Evolutionary conservation across 2,888 invertebrate species (phyloP).

Genomic region (Dioctria rufipes): DNA sequence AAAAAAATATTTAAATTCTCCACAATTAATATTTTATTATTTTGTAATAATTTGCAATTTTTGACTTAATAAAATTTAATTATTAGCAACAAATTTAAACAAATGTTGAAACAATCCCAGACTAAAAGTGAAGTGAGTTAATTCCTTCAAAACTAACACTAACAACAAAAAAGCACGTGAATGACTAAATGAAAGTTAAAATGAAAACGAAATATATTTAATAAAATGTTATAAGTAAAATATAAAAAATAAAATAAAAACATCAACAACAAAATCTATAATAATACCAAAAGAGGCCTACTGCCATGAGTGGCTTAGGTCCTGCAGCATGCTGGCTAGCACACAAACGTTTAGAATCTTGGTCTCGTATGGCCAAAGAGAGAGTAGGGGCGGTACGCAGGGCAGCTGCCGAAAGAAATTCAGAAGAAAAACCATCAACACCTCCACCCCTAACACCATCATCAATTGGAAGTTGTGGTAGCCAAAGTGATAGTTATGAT

Average conservation of each 20-base stretch:
- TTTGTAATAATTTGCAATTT: no score
- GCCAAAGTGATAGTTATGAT: slow-evolving; percentile 68
- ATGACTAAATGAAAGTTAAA: background rate
- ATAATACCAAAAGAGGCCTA: slow-evolving; percentile 31
- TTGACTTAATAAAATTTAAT: no score
- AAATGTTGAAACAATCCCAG: no score
- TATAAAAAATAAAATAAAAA: slow-evolving; percentile 35
- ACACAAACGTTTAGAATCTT: slow-evolving; percentile 82
- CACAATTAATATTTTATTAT: no score
- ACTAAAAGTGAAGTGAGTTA: background rate
- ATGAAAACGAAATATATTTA: background rate
- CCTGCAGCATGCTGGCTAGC: slow-evolving; percentile 85
- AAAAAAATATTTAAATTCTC: no score
- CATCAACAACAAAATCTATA: slow-evolving; percentile 28
- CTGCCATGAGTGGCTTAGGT: slow-evolving; percentile 78
- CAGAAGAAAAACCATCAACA: slow-evolving; percentile 68
- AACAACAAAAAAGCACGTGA: background rate
- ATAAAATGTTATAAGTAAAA: slow-evolving; percentile 8
- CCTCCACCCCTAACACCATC: slow-evolving; percentile 70
- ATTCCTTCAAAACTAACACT: background rate
- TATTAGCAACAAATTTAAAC: no score
- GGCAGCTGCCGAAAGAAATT: slow-evolving; percentile 68
- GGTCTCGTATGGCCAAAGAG: slow-evolving; percentile 83
- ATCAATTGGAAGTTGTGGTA: slow-evolving; percentile 67
- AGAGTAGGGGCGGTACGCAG: slow-evolving; percentile 72